A percentile compares a stretch with the other conserved stretches of the same genome.
Conservation (phyloP, 2,113 vertebrate genomes). For the Patagioenas fasciata region DNA sequence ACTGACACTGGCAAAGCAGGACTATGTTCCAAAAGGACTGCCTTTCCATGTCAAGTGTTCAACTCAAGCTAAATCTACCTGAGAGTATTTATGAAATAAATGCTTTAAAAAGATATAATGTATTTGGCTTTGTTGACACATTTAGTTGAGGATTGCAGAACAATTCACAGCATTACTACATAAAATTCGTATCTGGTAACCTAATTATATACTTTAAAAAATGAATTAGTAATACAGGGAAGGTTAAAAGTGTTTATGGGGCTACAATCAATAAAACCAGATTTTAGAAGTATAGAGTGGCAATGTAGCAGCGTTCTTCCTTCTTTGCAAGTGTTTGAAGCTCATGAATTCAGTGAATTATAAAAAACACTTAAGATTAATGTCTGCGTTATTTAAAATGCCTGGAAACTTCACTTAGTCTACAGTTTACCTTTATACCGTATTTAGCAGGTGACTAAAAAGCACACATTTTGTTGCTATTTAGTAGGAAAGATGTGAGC, state of each 20-base stretch:
- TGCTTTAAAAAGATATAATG: not conserved
- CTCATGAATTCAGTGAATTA: not conserved
- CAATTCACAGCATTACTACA: not conserved
- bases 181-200: not conserved
- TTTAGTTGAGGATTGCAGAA: not conserved
- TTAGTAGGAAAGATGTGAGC: not conserved
- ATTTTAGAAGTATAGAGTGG: not conserved
- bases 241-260: not conserved
- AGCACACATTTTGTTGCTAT: not conserved
- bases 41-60: not conserved
- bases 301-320: not conserved
- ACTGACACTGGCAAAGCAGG: not conserved
- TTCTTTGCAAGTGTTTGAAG: not conserved
- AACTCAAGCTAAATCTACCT: not conserved
- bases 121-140: not conserved
- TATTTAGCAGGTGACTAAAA: not conserved
- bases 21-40: not conserved
- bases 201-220: not conserved
- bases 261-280: not conserved
- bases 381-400: not conserved
- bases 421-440: not conserved
- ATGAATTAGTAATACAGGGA: not conserved
- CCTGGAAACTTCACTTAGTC: not conserved
- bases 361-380: not conserved
- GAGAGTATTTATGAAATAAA: not conserved